Evolutionary conservation across 1,140 invertebrate genomes (phyloP), one percentile per base, ranked within the genome.

Genomic region (Zaprionus lachaisei): DNA sequence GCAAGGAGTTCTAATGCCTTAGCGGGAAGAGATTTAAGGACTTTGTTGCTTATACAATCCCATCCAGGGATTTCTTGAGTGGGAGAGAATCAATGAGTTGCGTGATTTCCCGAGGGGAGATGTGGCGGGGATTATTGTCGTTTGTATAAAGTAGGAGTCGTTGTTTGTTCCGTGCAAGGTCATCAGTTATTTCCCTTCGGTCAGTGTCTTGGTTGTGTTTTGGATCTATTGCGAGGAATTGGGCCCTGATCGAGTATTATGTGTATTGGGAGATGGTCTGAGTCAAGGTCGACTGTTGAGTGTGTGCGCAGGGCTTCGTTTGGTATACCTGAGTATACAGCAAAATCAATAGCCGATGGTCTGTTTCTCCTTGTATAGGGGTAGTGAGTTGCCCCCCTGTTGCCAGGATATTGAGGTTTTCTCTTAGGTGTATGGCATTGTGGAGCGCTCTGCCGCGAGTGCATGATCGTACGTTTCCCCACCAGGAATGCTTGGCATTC

Each of bases 191-290:
- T 14, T 14, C 1, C 12, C 2, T 9, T 1, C 34, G 20, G 11
- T 51, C 22, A 14, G 9, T 17, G 4, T 2, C 1, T 12, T 37
- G 17, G 11, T 15, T 20, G 20, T 4, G 2, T 9, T 5, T 20
- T 56, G 4, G 37, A 11, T 17, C 0, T 6, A 24, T 24, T 24
- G 24, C 24, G 24, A 24, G 24, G 24, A 0, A 24, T 24, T 24
- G 24, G 24, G 24, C 24, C 24, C 4, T 4, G 24, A 4, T 24
- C 0, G 0, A 24, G 11, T 1, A 4, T 5, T 0, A 31, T 9
- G 2, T 37, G 63, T 6, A 66, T 55, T 14, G 63, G 61, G 2
- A 64, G 44, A 17, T 64, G 41, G 20, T 63, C 61, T 15, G 61
- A 63, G 24, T 47, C 61, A 14, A 63, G 61, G 20, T 63, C 61